These are phyloP conservation scores for Leucoraja ocellata DNA, from an alignment of 2,797 vertebrate genomes.

Conservation along the genomic window DNA sequence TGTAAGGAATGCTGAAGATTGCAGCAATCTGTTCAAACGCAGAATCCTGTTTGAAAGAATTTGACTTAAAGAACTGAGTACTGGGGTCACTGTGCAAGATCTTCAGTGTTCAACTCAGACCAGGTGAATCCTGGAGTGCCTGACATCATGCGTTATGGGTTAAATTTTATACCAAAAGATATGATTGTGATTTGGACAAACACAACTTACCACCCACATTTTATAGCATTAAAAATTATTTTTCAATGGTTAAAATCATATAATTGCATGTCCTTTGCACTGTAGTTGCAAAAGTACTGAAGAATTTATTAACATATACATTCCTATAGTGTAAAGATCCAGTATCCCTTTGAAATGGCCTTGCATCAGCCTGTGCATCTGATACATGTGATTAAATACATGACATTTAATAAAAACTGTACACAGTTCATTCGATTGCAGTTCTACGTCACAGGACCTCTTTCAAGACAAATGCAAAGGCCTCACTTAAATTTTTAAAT, in stretches of 20 bases:
- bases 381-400: neutral
- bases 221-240: neutral
- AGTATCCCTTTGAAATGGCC: slow-evolving; percentile 26
- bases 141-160: neutral
- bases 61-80: neutral
- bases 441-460: neutral
- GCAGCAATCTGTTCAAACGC: neutral
- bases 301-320: neutral
- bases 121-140: neutral
- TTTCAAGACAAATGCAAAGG: neutral
- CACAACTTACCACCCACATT: neutral
- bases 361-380: slow-evolving; percentile 22
- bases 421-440: neutral
- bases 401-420: neutral
- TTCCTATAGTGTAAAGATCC: slow-evolving; percentile 1
- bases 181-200: neutral
- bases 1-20: neutral
- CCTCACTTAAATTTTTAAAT: neutral
- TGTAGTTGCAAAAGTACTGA: neutral
- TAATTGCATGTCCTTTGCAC: neutral
- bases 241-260: neutral
- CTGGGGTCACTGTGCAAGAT: neutral
- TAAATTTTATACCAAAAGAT: neutral
- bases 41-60: neutral
- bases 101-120: neutral